Percentiles rank a stretch among this genome's conserved stretches.
phyloP scores from a whole-genome alignment of 2,113 vertebrate species.

The Paralichthys olivaceus region DNA sequence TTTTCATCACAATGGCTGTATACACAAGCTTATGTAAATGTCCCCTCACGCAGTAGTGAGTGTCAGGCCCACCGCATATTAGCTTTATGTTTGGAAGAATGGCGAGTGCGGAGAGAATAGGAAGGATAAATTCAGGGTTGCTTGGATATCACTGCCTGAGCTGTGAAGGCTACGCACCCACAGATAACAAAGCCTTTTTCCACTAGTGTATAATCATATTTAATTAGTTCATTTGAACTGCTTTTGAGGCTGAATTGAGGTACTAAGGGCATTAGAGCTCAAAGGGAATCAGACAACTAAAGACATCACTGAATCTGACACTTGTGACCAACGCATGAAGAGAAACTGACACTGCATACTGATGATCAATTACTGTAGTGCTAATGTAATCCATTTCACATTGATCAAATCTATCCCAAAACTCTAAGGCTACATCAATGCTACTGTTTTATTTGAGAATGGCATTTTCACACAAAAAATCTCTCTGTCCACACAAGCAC shows the following conservation, averaged over 20 bases:
- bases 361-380: constrained; percentile 15
- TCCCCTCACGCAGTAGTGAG: constrained; percentile 55
- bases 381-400: constrained; percentile 33
- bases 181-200: constrained; percentile 50
- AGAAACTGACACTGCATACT: background rate
- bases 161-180: constrained; percentile 35
- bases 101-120: constrained; percentile 47
- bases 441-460: too few species aligned
- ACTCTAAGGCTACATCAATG: background rate
- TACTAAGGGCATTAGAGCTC: constrained; percentile 18
- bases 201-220: constrained; percentile 44
- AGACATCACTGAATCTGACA: constrained; percentile 35
- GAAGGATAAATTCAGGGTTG: constrained; percentile 60
- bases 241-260: constrained; percentile 14
- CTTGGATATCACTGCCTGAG: constrained; percentile 43
- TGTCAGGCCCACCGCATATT: constrained; percentile 68
- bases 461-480: too few species aligned
- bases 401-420: constrained; percentile 34
- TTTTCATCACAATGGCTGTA: constrained; percentile 77
- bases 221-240: constrained; percentile 58
- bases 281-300: constrained; percentile 19
- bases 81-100: constrained; percentile 74
- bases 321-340: constrained; percentile 12
- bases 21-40: constrained; percentile 79
- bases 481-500: too few species aligned